phyloP scores from a whole-genome alignment of 2,888 invertebrate species.

The Calliscelio sp. region DNA sequence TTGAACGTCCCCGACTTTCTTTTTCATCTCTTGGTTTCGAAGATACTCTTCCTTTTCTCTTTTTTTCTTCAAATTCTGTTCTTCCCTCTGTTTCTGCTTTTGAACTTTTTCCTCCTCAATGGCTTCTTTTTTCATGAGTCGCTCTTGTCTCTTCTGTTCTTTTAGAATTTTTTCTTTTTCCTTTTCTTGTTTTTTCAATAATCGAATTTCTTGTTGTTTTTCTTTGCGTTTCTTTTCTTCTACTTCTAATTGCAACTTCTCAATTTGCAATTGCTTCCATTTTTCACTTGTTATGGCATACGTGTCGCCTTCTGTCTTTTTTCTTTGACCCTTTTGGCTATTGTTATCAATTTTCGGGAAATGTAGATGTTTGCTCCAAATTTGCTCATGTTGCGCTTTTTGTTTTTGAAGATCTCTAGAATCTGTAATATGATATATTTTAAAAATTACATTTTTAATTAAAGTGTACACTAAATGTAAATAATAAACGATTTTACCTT shows the following conservation, averaged over 20 bases:
- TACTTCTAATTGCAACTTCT: slow-evolving; percentile 26
- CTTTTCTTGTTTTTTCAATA: slow-evolving; percentile 9
- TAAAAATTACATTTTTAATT: neutral
- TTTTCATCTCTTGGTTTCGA: slow-evolving; percentile 8
- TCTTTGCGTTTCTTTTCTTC: slow-evolving; percentile 31
- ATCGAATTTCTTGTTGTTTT: slow-evolving; percentile 22
- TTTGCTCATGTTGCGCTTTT: slow-evolving; percentile 11
- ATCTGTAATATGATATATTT: neutral
- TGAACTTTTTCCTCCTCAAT: slow-evolving; percentile 23
- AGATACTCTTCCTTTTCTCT: slow-evolving; percentile 12
- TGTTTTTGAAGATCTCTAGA: neutral
- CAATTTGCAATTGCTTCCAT: slow-evolving; percentile 18
- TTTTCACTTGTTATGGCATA: slow-evolving; percentile 31
- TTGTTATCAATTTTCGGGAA: slow-evolving; percentile 4
- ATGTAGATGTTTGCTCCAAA: slow-evolving; percentile 33
- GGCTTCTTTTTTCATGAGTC: slow-evolving; percentile 23
- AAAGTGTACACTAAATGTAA: too few species aligned
- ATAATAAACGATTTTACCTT: too few species aligned
- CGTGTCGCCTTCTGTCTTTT: neutral
- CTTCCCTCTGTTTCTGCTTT: neutral
- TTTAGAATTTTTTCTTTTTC: slow-evolving; percentile 9
- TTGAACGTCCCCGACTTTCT: neutral
- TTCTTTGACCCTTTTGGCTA: slow-evolving; percentile 9
- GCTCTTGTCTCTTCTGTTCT: slow-evolving; percentile 4
- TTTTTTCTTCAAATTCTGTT: slow-evolving; percentile 13